Evolutionary conservation across 2,113 vertebrate genomes (phyloP).

Genomic region (Amblyopsis rosae): DNA sequence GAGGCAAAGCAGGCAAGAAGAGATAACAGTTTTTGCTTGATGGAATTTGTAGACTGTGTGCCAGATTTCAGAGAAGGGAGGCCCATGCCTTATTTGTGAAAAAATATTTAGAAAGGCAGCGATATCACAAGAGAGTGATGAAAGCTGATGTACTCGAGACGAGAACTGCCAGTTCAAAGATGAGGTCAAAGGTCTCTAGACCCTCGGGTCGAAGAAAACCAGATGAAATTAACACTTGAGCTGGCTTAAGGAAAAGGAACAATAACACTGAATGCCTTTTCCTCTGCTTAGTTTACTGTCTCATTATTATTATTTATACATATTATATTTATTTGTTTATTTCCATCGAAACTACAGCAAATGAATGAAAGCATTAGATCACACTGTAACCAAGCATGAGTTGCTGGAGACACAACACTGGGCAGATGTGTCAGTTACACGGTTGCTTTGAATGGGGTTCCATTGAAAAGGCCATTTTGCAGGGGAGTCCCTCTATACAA

Average conservation of each 20-base stretch:
- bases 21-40: conserved; percentile 51
- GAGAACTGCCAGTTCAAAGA: conserved; percentile 52
- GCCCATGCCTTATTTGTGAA: conserved; percentile 77
- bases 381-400: neutral
- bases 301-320: neutral
- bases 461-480: conserved; percentile 36
- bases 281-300: conserved; percentile 22
- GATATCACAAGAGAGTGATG: conserved; percentile 61
- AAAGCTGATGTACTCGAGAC: conserved; percentile 46
- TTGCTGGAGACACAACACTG: neutral
- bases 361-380: no score
- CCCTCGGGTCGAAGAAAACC: conserved; percentile 33
- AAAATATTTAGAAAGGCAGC: conserved; percentile 68
- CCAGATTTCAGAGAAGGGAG: conserved; percentile 71
- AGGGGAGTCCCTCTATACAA: conserved; percentile 34
- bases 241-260: conserved; percentile 3
- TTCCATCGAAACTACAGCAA: no score
- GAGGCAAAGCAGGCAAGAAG: conserved; percentile 20
- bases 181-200: conserved; percentile 39
- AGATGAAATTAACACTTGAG: conserved; percentile 33
- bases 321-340: neutral
- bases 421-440: conserved; percentile 23
- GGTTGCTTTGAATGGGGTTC: conserved; percentile 13
- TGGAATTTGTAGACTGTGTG: conserved; percentile 74
- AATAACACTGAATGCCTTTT: conserved; percentile 13